Evolutionary conservation across 2,888 invertebrate genomes (phyloP).

Genomic region (Eurois occulta): DNA sequence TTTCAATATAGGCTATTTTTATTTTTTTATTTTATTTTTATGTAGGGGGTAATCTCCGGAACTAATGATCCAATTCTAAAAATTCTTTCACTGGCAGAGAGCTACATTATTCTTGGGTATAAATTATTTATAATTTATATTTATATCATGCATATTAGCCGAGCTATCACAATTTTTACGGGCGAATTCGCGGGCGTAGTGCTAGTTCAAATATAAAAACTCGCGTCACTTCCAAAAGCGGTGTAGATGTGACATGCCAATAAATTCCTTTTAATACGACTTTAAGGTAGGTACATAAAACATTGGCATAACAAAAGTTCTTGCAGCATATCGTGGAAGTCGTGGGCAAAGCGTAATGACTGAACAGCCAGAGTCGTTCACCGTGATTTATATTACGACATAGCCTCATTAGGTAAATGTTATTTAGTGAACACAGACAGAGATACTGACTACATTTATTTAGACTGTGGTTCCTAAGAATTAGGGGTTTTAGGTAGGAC

Average conservation of each 20-base stretch:
- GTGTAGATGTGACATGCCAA: constrained; percentile 11
- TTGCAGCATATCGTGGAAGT: constrained; percentile 41
- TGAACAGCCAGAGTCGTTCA: constrained; percentile 51
- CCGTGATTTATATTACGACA: constrained; percentile 61
- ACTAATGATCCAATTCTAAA: too few species aligned
- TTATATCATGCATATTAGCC: too few species aligned
- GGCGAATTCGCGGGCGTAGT: too few species aligned
- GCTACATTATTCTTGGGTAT: too few species aligned
- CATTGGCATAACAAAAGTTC: constrained; percentile 52
- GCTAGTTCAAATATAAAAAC: not conserved
- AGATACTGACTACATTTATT: constrained; percentile 47
- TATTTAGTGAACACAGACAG: constrained; percentile 53
- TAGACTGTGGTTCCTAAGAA: constrained; percentile 13
- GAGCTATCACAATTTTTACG: too few species aligned
- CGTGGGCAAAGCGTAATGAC: constrained; percentile 53
- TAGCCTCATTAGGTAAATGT: constrained; percentile 61
- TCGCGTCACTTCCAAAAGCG: not conserved
- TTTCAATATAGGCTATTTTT: too few species aligned
- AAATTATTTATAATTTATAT: too few species aligned
- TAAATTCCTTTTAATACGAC: constrained; percentile 36
- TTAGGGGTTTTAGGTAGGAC: constrained; percentile 12
- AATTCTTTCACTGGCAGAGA: too few species aligned
- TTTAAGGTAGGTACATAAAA: constrained; percentile 27
- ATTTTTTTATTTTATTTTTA: too few species aligned
- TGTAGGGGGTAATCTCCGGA: too few species aligned